Percentiles rank a stretch among this genome's conserved stretches.
These are phyloP conservation scores for Dicyrtoma fusca DNA, from an alignment of 2,888 invertebrate species.

Conservation along the genomic window DNA sequence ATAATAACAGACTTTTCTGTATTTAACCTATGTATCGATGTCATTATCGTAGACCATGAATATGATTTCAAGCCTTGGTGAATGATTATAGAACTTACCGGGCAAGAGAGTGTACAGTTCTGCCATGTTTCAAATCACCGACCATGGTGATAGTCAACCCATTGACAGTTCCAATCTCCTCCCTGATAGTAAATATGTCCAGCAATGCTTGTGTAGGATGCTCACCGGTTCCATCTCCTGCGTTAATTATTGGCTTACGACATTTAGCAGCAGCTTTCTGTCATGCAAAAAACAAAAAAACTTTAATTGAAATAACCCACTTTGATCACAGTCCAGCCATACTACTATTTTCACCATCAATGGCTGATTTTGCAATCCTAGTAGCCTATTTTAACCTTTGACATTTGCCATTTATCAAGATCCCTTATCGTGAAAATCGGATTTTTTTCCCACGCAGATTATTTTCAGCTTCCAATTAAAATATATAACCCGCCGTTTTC, in stretches of 20 bases:
- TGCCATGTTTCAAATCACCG: slow-evolving; percentile 95
- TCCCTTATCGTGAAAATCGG: too few species aligned
- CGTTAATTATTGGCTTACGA: slow-evolving; percentile 92
- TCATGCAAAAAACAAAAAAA: slow-evolving; percentile 53
- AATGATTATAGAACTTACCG: slow-evolving; percentile 61
- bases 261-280: slow-evolving; percentile 81
- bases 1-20: neutral
- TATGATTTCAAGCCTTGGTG: too few species aligned
- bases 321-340: too few species aligned
- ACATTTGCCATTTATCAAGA: too few species aligned
- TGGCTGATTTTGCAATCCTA: too few species aligned
- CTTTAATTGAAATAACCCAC: slow-evolving; percentile 42
- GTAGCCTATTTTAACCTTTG: too few species aligned
- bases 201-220: slow-evolving; percentile 97
- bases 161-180: slow-evolving; percentile 98
- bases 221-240: slow-evolving; percentile 96
- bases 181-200: slow-evolving; percentile 96
- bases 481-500: too few species aligned
- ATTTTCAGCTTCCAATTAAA: too few species aligned
- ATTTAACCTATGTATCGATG: too few species aligned
- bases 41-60: too few species aligned
- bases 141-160: slow-evolving; percentile 97
- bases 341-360: neutral
- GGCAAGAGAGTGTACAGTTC: slow-evolving; percentile 97
- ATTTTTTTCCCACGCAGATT: too few species aligned